Base-by-base conservation (phyloP, 37 sponge, comb jelly and placozoan species). In the Axinella damicornis region DNA sequence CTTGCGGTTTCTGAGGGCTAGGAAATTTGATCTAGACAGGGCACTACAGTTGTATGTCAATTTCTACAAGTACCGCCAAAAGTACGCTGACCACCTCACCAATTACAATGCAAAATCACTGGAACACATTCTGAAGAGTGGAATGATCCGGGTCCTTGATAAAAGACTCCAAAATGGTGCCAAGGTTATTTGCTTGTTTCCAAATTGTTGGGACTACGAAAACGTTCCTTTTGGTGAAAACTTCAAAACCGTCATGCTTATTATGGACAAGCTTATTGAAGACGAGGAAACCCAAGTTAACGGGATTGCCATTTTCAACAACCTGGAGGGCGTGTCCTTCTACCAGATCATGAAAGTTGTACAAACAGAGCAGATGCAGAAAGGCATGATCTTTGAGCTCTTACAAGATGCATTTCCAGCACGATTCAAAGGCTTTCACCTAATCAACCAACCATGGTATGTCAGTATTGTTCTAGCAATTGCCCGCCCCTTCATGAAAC, bases 241-340 rank as follows among this genome's bases (percentile, higher is more conserved):
- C 30, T 41, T 76, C 28, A 63, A 79, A 25, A 64, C 77, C 0
- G 24, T 57, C 11, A 30, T 85, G 14, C 57, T 91, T 30, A 18
- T 91, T 24, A 25, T 91, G n/a, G 91, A 91, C 24, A 81, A 71
- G 38, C 60, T 92, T 52, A 76, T 92, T 12, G 88, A 87, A 78
- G 88, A 92, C 31, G 88, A 87, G 57, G 88, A 87, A 54, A 87
- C 78, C 70, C 92, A 92, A 41, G 83, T 91, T 2, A 82, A 91
- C 72, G 92, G 92, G 2, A 24, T 91, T 31, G 27, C 67, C 1
- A 21, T 77, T 17, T 19, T 91, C 20, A 57, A 86, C 41, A 71
- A 86, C 72, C 82, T 82, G 30, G 75, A 77, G 19, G 83, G 66
- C n/a, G 46, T 86, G 13, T 76, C 80, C 14, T 86, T 91, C 37